Percentiles rank a stretch among this genome's conserved stretches.
Conservation (phyloP, 2,113 vertebrate genomes). For the Myrmecophaga tridactyla region DNA sequence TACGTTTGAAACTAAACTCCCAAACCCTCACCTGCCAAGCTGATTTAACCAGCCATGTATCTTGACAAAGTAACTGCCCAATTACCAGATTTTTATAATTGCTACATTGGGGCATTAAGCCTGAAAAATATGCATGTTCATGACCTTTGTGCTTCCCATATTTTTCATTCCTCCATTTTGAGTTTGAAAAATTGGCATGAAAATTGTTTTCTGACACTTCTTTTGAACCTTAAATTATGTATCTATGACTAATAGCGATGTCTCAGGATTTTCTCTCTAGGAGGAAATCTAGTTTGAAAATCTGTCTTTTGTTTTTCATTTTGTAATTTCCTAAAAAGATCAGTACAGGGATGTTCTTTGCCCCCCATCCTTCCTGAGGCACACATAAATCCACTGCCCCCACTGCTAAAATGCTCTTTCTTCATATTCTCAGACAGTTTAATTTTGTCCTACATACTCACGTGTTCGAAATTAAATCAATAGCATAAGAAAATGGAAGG, state of each 20-base stretch:
- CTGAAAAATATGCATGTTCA: slow-evolving; percentile 59
- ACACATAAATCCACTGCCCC: not conserved
- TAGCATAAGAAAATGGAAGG: not conserved
- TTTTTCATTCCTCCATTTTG: slow-evolving; percentile 72
- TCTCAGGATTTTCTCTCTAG: slow-evolving; percentile 72
- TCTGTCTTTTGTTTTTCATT: slow-evolving; percentile 74
- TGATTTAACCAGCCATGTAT: slow-evolving; percentile 46
- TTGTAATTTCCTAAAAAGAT: slow-evolving; percentile 71
- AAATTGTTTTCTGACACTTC: slow-evolving; percentile 80
- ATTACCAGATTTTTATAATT: slow-evolving; percentile 74
- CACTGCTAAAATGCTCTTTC: not conserved
- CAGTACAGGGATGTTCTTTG: slow-evolving; percentile 12
- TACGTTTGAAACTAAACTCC: not conserved
- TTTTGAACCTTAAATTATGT: slow-evolving; percentile 81
- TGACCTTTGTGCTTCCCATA: slow-evolving; percentile 45
- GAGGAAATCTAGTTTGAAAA: slow-evolving; percentile 76
- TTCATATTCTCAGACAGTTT: not conserved
- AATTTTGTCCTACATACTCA: slow-evolving; percentile 2
- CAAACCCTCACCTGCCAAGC: not conserved
- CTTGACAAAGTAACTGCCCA: slow-evolving; percentile 68
- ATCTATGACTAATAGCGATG: slow-evolving; percentile 77
- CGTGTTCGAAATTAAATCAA: slow-evolving; percentile 16
- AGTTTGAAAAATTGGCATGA: slow-evolving; percentile 79
- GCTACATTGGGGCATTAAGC: slow-evolving; percentile 34
- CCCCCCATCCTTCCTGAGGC: not conserved